Base-by-base conservation (phyloP, 2,888 invertebrate genomes). In the Pinctada fucata region DNA sequence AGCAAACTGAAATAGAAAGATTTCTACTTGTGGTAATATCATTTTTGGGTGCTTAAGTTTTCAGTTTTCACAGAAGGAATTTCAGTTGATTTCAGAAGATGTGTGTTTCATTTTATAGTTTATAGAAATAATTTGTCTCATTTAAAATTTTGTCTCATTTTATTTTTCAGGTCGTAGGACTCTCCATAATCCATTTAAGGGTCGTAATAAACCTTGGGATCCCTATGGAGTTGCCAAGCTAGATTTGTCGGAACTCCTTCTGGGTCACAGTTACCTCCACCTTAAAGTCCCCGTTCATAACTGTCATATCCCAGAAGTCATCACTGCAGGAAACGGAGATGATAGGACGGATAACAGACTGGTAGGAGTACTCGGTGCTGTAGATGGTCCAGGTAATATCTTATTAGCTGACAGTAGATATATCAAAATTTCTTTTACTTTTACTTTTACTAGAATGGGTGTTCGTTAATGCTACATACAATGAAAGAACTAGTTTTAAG, bases 141-240 rank as follows among this genome's bases (percentile, higher is more conserved):
- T 31, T 31, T 31, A 31, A 31, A 31, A 31, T 31, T 31, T 31
- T 31, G 31, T 31, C 13, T 67, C 66, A 31, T 31, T 70, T 49
- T 67, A 67, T 16, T 64, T 82, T 78, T 4, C 84, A 91, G 91
- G 89, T 81, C 79, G 89, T 58, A 84, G 91, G 76, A 92, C 92
- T 3, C 75, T 90, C 52, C 86, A 91, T 82, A 91, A 91, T 81
- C 88, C 92, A 31, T 91, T 91, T 79, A 85, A 87, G 49, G 88
- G 86, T 8, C 85, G 90, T 48, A 87, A 89, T 75, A 89, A 89
- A 79, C 88, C 90, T 0, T 92, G 92, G 92, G 91, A 92, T 79
- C 92, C 92, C 0, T 91, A 89, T 80, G 92, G 92, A 16, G 84
- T 91, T 49, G 89, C 90, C 13, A 87, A 84, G 70, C 82, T 92